Evolutionary conservation across 2,113 vertebrate genomes (phyloP), one percentile per base, ranked within the genome.

Genomic region (Amphiprion percula): DNA sequence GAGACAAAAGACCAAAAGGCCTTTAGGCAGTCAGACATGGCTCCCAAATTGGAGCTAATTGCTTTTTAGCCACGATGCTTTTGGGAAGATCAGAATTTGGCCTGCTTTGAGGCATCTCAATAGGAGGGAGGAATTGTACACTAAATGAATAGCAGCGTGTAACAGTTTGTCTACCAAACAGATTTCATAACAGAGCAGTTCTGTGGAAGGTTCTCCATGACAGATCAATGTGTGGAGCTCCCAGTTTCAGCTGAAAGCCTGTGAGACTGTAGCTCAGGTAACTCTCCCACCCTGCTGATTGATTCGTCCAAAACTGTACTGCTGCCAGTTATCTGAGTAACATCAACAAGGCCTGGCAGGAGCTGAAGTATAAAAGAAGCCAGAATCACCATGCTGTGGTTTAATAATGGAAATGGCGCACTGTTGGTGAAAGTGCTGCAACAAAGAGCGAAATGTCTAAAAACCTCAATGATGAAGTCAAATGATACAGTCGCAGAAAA

Each of bases 11-110:
- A 70, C 73, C 68, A 21, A 64, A 70, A 84, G 69, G 64, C 73
- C 80, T 83, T 66, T 44, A 73, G 75, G 69, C 79, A 69, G 58
- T 84, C 80, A 82, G 61, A 87, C 84, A 85, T n/a, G 23, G 56
- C 80, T 75, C 81, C 64, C 59, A 77, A 87, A 92, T 88, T 91
- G 47, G 53, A 88, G 84, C 74, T 80, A 87, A 90, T 88, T 90
- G 84, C 78, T 80, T 83, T 87, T 90, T 50, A 74, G 79, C 74
- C 26, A 1, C 74, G 24, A 4, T 56, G 69, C 76, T 55, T 70
- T 84, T 77, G 70, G 88, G 74, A 83, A 83, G 82, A 80, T 83
- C 74, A 55, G 69, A 71, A 67, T 74, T 33, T 79, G 83, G 68
- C 63, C 33, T 33, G 61, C 69, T 75, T 16, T 15, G 33, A 75